Conservation (phyloP, 2,113 vertebrate genomes). For the Catharus bicknelli region DNA sequence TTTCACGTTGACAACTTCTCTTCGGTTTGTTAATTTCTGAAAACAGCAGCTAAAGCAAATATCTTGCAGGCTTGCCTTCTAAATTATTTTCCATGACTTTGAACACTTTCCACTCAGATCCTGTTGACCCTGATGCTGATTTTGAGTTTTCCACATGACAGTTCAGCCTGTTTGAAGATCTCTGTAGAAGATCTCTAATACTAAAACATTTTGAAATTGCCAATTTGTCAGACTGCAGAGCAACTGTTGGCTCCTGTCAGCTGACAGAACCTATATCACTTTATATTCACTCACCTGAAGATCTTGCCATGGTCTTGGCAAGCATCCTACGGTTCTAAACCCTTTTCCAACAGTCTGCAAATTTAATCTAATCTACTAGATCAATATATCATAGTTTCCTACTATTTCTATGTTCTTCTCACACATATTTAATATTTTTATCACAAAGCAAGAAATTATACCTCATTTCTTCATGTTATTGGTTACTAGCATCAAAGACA, state of each 20-base stretch:
- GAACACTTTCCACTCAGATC: neutral
- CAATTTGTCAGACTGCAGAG: slow-evolving; percentile 26
- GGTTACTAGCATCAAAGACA: neutral
- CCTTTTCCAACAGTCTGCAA: neutral
- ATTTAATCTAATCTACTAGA: neutral
- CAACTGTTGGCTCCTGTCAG: slow-evolving; percentile 16
- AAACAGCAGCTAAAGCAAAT: neutral
- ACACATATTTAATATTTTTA: neutral
- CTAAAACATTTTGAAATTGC: slow-evolving; percentile 17
- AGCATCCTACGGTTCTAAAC: neutral
- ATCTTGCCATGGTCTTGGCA: slow-evolving; percentile 11
- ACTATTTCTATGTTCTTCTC: neutral
- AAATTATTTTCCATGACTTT: neutral
- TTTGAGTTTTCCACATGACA: neutral
- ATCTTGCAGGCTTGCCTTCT: neutral
- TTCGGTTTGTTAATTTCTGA: neutral
- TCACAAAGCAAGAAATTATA: neutral
- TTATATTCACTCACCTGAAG: slow-evolving; percentile 28
- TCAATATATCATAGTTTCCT: neutral
- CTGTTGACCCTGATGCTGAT: neutral
- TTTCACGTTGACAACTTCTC: neutral
- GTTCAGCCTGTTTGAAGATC: neutral
- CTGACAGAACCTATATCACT: slow-evolving; percentile 24
- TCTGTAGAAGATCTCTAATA: neutral
- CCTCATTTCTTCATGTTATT: neutral